Conservation (phyloP, 2,797 vertebrate species). For the Percopsis omiscomaycus region DNA sequence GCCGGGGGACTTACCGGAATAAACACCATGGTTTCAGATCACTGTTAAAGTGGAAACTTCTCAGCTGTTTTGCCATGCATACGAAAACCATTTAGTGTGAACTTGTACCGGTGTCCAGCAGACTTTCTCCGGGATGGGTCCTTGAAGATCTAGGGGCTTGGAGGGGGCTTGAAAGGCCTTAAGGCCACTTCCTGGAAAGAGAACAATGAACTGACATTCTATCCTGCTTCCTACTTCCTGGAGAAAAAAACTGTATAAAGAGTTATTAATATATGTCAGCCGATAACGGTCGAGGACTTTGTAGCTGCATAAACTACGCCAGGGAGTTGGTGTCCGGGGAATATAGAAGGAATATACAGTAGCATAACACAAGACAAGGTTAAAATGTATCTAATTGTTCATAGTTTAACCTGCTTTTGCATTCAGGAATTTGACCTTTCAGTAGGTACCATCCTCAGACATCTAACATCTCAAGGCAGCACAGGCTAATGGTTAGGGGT, state of each 20-base stretch:
- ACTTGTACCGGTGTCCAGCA: constrained; percentile 42
- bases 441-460: not conserved
- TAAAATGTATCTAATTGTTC: not conserved
- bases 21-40: constrained; percentile 52
- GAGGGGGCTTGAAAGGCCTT: constrained; percentile 35
- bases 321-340: constrained; percentile 9
- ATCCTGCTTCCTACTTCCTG: constrained; percentile 60
- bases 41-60: constrained; percentile 51
- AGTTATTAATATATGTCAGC: constrained; percentile 68
- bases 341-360: no score
- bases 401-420: not conserved
- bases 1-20: constrained; percentile 43
- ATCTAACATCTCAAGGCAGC: not conserved
- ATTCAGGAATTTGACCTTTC: not conserved
- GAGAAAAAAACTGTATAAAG: constrained; percentile 57
- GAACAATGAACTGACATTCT: constrained; percentile 69
- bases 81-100: constrained; percentile 34
- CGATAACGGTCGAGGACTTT: constrained; percentile 37
- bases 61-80: constrained; percentile 50
- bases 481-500: no score
- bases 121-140: constrained; percentile 19
- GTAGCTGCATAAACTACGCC: constrained; percentile 19
- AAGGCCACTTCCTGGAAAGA: constrained; percentile 63
- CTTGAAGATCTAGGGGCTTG: constrained; percentile 1
- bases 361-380: not conserved